Evolutionary conservation across 2,888 invertebrate genomes (phyloP).

Genomic region (Phortica magna): DNA sequence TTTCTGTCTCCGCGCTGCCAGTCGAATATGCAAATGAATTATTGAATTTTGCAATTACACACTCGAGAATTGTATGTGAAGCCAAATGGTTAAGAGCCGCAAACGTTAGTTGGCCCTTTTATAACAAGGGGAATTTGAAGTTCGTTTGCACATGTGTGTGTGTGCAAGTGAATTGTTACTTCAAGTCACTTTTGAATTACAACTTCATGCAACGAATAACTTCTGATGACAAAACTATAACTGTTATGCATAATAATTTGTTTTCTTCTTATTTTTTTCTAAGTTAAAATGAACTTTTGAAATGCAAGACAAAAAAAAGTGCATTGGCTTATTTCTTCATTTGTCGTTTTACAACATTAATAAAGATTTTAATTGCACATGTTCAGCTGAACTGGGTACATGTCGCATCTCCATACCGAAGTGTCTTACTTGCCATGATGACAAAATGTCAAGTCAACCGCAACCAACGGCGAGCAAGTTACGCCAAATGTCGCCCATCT

Average conservation of each 20-base stretch:
- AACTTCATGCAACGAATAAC: neutral
- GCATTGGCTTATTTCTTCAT: neutral
- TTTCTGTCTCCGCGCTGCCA: conserved; percentile 48
- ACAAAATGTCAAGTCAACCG: conserved; percentile 31
- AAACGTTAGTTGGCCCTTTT: conserved; percentile 2
- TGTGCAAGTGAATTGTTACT: conserved; percentile 27
- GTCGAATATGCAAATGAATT: conserved; percentile 66
- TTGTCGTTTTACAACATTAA: conserved; percentile 15
- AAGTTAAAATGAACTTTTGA: neutral
- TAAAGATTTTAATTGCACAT: conserved; percentile 33
- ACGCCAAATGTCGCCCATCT: conserved; percentile 21
- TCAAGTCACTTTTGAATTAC: conserved; percentile 1
- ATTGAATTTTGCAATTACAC: conserved; percentile 61
- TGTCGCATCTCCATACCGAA: neutral
- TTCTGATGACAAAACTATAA: neutral
- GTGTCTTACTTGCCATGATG: conserved; percentile 7
- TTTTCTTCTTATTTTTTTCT: neutral
- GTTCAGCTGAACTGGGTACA: conserved; percentile 20
- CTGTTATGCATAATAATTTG: neutral
- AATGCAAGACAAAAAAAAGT: too few species aligned
- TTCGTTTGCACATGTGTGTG: neutral
- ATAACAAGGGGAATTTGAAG: too few species aligned
- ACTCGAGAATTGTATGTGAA: conserved; percentile 52
- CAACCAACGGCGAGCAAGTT: conserved; percentile 19
- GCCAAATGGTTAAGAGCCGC: neutral